Evolutionary conservation across 2,888 invertebrate genomes (phyloP).

Genomic region (Sinodicranocentrus sp.): DNA sequence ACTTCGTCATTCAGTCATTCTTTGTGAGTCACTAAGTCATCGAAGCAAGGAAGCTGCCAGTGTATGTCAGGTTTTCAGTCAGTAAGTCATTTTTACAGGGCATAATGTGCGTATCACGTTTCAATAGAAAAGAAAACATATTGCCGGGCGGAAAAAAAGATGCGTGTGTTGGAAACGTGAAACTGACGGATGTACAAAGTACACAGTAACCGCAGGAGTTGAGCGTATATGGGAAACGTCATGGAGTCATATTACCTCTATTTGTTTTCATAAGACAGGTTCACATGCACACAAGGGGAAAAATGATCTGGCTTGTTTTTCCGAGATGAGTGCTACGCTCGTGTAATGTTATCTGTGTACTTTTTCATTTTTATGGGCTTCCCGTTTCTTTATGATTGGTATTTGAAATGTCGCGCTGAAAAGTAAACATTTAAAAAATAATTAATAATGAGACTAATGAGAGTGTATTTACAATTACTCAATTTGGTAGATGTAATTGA

Average conservation of each 20-base stretch:
- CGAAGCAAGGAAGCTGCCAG: slow-evolving; percentile 20
- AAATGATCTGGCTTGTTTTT: slow-evolving; percentile 15
- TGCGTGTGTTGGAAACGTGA: slow-evolving; percentile 42
- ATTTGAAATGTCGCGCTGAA: too few relatives aligned
- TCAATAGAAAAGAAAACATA: slow-evolving; percentile 18
- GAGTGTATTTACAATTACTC: too few relatives aligned
- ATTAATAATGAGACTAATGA: too few relatives aligned
- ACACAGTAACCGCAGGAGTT: background rate
- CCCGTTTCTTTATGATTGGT: background rate
- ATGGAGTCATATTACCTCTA: slow-evolving; percentile 21
- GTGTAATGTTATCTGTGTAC: background rate
- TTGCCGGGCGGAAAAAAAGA: background rate
- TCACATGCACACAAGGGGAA: too few relatives aligned
- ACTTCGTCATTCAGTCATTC: slow-evolving; percentile 12
- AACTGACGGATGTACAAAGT: slow-evolving; percentile 12
- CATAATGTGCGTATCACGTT: slow-evolving; percentile 56
- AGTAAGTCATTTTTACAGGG: slow-evolving; percentile 48
- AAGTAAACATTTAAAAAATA: too few relatives aligned
- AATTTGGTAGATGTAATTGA: too few relatives aligned
- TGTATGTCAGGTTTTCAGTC: slow-evolving; percentile 38
- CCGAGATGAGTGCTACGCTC: background rate
- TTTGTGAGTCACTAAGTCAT: slow-evolving; percentile 26
- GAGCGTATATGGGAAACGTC: slow-evolving; percentile 26
- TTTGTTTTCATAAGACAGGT: slow-evolving; percentile 34
- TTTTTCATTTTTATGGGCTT: background rate